Percentiles rank a stretch among this genome's conserved stretches.
phyloP scores from a whole-genome alignment of 2,888 invertebrate species.

The Rutpela maculata region DNA sequence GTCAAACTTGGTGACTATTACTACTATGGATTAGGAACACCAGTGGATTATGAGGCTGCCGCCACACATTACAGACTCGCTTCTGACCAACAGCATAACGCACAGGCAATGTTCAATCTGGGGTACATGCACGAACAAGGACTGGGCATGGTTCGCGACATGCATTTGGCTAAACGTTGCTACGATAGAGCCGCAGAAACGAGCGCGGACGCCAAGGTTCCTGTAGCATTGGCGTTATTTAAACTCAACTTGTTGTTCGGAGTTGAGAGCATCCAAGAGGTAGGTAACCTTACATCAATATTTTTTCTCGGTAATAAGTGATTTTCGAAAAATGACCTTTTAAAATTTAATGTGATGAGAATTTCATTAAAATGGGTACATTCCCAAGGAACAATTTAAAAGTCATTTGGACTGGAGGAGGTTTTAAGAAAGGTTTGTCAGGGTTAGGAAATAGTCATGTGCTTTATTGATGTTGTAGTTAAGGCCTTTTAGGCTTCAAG shows the following conservation, averaged over 20 bases:
- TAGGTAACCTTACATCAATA: conserved; percentile 69
- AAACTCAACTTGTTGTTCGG: conserved; percentile 87
- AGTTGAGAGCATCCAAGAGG: conserved; percentile 84
- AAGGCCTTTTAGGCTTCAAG: no score
- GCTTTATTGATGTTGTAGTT: no score
- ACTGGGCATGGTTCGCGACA: conserved; percentile 90
- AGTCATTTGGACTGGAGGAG: no score
- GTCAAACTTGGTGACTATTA: conserved; percentile 99
- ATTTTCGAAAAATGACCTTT: no score
- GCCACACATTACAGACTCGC: conserved; percentile 95
- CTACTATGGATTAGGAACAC: conserved; percentile 97
- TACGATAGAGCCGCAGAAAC: conserved; percentile 98
- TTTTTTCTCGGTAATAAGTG: no score
- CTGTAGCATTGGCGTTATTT: conserved; percentile 92
- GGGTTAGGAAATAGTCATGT: no score
- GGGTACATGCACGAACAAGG: conserved; percentile 99
- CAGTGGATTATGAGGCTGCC: conserved; percentile 91
- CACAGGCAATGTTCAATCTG: conserved; percentile 98
- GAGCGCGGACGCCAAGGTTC: conserved; percentile 93
- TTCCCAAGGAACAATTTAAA: no score
- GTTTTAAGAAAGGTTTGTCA: no score
- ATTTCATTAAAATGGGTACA: no score
- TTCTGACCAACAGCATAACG: conserved; percentile 95
- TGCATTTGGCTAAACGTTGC: conserved; percentile 94
- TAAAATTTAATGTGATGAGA: no score